Evolutionary conservation across 2,113 vertebrate species (phyloP), one percentile per base, ranked within the genome.

Genomic region (Alces alces): DNA sequence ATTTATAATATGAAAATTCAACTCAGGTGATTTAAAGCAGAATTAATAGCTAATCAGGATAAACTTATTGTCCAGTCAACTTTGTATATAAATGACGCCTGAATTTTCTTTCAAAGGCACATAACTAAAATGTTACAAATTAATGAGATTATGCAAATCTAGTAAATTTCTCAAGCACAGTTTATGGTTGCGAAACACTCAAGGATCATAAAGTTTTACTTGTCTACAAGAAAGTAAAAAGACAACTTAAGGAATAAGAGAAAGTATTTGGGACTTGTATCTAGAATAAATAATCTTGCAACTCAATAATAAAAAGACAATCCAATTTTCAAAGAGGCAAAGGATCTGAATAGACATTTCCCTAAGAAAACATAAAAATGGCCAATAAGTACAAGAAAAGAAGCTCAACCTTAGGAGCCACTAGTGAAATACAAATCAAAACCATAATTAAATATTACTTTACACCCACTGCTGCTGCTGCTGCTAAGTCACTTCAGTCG

Each of bases 1-100:
- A 70, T 47, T 70, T 88, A 55, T 14, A 54, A 87, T 92, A 10
- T 94, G 80, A 98, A 98, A 95, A 83, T 79, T 95, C 28, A 89
- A 36, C 60, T 96, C 86, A 80, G 54, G 45, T 10, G 52, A 90
- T 36, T 70, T 64, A 84, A 93, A 89, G 47, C 23, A 82, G 76
- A 66, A 94, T 60, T 86, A 95, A 89, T 27, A 91, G 23, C 58
- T 93, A 86, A 93, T 57, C 61, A 83, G 95, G 15, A 95, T 76
- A 94, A 92, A 87, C 14, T 36, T 64, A 90, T 7, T 80, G 23
- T 76, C 25, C 73, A 83, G 50, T 93, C 33, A 95, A 97, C 87
- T 85, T 86, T 97, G 45, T 73, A 83, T 85, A 73, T 89, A 91
- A 90, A 93, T 61, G n/a, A n/a, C n/a, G 76, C 4, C 33, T 66